Base-by-base conservation (phyloP, 2,888 invertebrate genomes). In the Podotricha telesiphe region DNA sequence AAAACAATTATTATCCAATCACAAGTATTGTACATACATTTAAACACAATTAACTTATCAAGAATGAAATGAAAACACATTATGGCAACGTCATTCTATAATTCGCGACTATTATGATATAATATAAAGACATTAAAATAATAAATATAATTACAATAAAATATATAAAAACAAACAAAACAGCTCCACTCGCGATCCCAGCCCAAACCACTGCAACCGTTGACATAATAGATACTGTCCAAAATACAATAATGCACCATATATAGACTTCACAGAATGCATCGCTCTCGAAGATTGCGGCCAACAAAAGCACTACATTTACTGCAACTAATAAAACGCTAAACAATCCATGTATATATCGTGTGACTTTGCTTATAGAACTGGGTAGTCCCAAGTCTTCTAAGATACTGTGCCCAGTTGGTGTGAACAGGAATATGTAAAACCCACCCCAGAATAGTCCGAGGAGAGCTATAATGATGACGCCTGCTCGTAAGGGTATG, bases 191-290 rank as follows among this genome's bases (percentile, higher is more conserved):
- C 17, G 70, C 56, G 61, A 65, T 69, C 10, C 75, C 74, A 34
- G 64, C 65, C 70, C 51, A 58, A n/a, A 67, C 59, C 7, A 74
- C 45, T 2, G 37, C 65, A 15, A 73, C 45, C 22, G 66, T 72
- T 42, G 67, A 67, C 28, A 64, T 55, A 48, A 67, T 40, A 47
- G 65, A n/a, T 20, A 68, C 71, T 59, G 62, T 17, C 72, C 77
- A 74, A 69, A 75, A 74, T 53, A 67, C 53, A 47, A 76, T 62
- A 78, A 77, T 73, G 51, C 76, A 74, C 83, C 84, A 85, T 63
- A 81, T 76, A 77, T 82, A 83, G 65, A 83, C 72, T 74, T 82
- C 84, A 76, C 81, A 80, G 59, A 83, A 77, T 19, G 77, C 70
- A 69, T 78, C 79, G 73, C 78, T 81, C 59, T 76, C 73, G 53